Conservation (phyloP, 2,113 vertebrate species). For the Formicarius rufipectus region DNA sequence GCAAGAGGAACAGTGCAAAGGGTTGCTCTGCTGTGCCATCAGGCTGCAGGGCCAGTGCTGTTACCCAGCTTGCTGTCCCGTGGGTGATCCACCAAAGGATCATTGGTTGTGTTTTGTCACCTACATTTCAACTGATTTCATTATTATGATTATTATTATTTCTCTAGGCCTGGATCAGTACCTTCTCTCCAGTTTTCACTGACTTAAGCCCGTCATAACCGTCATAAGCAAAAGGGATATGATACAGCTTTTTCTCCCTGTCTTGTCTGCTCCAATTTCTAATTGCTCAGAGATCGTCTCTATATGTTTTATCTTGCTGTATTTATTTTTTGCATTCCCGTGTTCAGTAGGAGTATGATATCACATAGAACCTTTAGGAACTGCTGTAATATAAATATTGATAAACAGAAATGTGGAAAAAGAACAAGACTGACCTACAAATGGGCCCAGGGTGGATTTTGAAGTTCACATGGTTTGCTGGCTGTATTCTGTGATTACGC, state of each 20-base stretch:
- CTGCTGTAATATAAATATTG: background rate
- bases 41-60: background rate
- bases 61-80: background rate
- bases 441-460: background rate
- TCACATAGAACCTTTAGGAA: background rate
- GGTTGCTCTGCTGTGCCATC: background rate
- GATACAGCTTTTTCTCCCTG: background rate
- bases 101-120: background rate
- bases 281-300: background rate
- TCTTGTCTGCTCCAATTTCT: background rate
- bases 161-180: background rate
- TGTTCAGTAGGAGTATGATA: background rate
- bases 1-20: background rate
- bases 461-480: conserved; percentile 1
- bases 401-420: background rate
- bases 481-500: background rate
- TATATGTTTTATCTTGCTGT: background rate
- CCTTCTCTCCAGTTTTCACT: background rate
- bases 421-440: background rate
- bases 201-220: background rate
- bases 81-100: background rate
- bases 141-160: background rate
- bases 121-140: background rate
- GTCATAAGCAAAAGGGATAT: background rate
- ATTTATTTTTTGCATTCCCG: background rate